Evolutionary conservation across 1,140 invertebrate species (phyloP).

Genomic region (Hydropsyche tenuis): DNA sequence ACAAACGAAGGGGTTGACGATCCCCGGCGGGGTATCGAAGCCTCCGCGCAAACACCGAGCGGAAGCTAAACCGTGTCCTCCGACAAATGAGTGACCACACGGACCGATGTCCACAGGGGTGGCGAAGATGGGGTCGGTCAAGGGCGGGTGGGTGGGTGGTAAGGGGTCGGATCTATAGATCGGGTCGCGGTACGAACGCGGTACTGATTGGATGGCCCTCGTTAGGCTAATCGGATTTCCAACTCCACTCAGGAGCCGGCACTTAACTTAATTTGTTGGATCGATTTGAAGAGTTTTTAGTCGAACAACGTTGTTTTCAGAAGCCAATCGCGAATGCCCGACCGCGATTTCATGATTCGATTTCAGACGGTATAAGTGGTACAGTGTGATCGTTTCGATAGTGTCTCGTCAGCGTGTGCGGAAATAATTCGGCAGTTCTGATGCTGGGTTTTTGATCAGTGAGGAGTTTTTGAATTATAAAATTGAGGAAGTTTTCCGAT

Average conservation of each 20-base stretch:
- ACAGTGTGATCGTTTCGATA: too few relatives aligned
- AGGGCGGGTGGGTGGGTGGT: too few relatives aligned
- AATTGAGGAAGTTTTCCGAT: too few relatives aligned
- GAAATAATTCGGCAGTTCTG: too few relatives aligned
- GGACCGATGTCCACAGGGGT: too few relatives aligned
- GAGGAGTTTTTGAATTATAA: too few relatives aligned
- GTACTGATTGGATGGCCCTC: slow-evolving; percentile 46
- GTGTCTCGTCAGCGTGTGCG: too few relatives aligned
- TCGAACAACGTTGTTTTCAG: slow-evolving; percentile 31
- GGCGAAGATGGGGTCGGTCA: too few relatives aligned
- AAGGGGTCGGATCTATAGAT: slow-evolving; percentile 1
- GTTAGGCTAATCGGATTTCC: slow-evolving; percentile 48
- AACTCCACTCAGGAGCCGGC: slow-evolving; percentile 38
- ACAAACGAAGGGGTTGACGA: too few relatives aligned
- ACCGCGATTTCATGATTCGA: slow-evolving; percentile 12
- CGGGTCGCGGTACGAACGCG: neutral
- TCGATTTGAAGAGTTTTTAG: slow-evolving; percentile 45
- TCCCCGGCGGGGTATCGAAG: too few relatives aligned
- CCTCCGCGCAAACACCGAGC: neutral
- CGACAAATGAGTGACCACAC: too few relatives aligned
- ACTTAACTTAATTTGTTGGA: slow-evolving; percentile 46
- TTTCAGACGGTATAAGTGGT: neutral
- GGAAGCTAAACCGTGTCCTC: neutral
- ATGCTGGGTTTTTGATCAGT: too few relatives aligned
- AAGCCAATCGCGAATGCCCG: slow-evolving; percentile 1